Base-by-base conservation (phyloP, 2,888 invertebrate species). In the Pasiphila rectangulata region DNA sequence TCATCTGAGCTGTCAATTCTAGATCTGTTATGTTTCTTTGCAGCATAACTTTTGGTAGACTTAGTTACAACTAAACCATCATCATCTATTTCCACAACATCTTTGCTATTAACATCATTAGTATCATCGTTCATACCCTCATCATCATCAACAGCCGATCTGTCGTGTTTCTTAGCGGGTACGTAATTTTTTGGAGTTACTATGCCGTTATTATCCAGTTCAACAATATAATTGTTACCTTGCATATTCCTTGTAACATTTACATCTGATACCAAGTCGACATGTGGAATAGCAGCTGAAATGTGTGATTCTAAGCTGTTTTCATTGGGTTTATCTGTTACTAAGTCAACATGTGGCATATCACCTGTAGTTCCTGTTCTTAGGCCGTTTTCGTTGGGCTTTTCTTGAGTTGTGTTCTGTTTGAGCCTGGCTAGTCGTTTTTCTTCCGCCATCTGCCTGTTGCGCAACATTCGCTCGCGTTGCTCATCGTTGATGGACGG, bases 381-480 rank as follows among this genome's bases (percentile, higher is more conserved):
- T 2, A 27, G 4, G 3, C 12, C 19, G 20, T 32, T 17, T 27
- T 23, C 17, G 23, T 12, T 12, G 4, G 20, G 9, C 17, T 53
- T 50, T 20, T 34, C 49, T 46, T 49, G 49, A 23, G 43, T 47
- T 39, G 50, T 55, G 4, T 57, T 58, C 60, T 75, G 72, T 61
- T 83, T 75, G 5, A 89, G 65, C 64, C 87, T 90, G 0, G 91
- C 91, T n/a, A 90, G 80, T 37, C 91, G 78, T 53, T 90, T 87
- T 67, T 94, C 92, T 73, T 92, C 90, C 0, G 94, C 94, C 32
- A 92, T 54, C 60, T 87, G 85, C 38, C 92, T 89, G 67, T 94
- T 95, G 56, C 90, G 90, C 15, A 94, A 90, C 77, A 95, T 93
- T 63, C 92, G 90, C 39, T 93, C 91, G 57, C 90, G 89, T 64